Evolutionary conservation across 2,113 vertebrate genomes (phyloP), one percentile per base, ranked within the genome.

Genomic region (Vanacampus margaritifer): DNA sequence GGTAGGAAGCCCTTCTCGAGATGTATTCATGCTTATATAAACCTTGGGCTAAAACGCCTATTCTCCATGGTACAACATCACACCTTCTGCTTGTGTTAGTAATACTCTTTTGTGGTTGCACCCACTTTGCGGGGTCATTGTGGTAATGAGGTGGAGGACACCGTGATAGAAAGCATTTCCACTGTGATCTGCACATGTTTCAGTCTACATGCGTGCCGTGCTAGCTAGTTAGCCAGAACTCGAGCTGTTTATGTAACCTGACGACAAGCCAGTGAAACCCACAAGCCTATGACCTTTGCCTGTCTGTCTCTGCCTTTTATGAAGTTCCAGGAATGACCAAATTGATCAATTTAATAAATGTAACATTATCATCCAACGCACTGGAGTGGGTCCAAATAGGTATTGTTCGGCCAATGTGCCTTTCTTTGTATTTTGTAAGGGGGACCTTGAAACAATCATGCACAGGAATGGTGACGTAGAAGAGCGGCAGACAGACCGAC

Each of bases 1-100:
- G 97, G 97, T 99, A 91, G 90, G 69, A 68, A 43, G 10, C 35
- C 21, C 21, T 39, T 11, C 37, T 11, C 23, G 10, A 53, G 50
- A 26, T 53, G 17, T 46, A 46, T 46, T 23, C 10, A 12, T 11
- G 48, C 48, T 12, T 21, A 51, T 57, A n/a, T n/a, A n/a, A n/a
- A n/a, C n/a, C n/a, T n/a, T n/a, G n/a, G n/a, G 11, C 17, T 5
- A 21, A 60, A 59, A n/a, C 17, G 6, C 21, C 9, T 53, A 10
- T 53, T 53, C 23, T 24, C 35, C 19, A 11, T n/a, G 35, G 19
- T 32, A 37, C 50, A 50, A 4, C 21, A 59, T 75, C 67, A 62
- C 45, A 16, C 64, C 65, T 77, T 78, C 24, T 62, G 10, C 71
- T 69, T 64, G 35, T n/a, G n/a, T n/a, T 68, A 48, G 69, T 60